Evolutionary conservation across 2,888 invertebrate species (phyloP).

Genomic region (Patella depressa): DNA sequence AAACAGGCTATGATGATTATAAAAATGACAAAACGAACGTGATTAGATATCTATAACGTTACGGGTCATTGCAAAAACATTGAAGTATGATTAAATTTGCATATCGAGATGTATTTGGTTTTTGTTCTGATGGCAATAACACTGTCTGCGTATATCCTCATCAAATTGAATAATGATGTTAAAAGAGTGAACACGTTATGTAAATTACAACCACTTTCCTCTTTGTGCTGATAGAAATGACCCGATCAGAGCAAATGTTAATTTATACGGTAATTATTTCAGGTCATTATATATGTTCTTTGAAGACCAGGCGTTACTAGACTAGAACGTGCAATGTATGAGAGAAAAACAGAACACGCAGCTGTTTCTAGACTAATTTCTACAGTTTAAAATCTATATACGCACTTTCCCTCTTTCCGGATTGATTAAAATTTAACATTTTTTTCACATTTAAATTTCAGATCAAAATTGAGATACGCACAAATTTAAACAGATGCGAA

Average conservation of each 20-base stretch:
- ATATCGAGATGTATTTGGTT: background rate
- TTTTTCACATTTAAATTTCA: too few species aligned
- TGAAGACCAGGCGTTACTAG: background rate
- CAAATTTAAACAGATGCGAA: too few species aligned
- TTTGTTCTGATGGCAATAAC: background rate
- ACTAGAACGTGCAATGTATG: slow-evolving; percentile 2
- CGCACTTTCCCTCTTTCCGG: too few species aligned
- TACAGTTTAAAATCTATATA: background rate
- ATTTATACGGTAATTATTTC: slow-evolving; percentile 8
- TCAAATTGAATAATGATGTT: slow-evolving; percentile 5
- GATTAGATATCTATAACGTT: slow-evolving; percentile 5
- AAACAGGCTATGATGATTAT: background rate
- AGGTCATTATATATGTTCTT: slow-evolving; percentile 4
- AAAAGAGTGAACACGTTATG: background rate
- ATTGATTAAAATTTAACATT: too few species aligned
- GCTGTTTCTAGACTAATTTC: slow-evolving; percentile 1
- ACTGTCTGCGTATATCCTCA: background rate
- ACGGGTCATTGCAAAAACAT: slow-evolving; percentile 4
- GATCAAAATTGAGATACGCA: too few species aligned
- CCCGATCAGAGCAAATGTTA: background rate
- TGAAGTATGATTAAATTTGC: slow-evolving; percentile 2
- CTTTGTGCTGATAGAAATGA: background rate
- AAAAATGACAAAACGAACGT: slow-evolving; percentile 2
- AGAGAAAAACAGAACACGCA: slow-evolving; percentile 2
- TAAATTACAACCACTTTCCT: slow-evolving; percentile 4